phyloP scores from a whole-genome alignment of 2,113 vertebrate species.

The Prionailurus viverrinus region DNA sequence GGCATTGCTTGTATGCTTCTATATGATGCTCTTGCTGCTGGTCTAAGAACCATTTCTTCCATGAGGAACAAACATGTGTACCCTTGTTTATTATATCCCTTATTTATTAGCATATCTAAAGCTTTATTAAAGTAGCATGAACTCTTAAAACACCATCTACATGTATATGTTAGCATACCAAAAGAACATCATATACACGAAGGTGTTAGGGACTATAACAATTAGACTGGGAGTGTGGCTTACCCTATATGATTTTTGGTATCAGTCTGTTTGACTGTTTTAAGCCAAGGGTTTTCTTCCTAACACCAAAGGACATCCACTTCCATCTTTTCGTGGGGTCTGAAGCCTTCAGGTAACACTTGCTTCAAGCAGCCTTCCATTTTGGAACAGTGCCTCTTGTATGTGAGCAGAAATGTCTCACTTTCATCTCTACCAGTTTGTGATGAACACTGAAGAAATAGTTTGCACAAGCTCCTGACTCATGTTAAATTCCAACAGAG shows the following conservation, averaged over 20 bases:
- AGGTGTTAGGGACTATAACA: neutral
- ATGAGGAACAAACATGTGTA: neutral
- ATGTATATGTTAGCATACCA: neutral
- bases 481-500: neutral
- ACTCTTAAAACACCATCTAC: neutral
- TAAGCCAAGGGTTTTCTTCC: neutral
- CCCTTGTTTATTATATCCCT: neutral
- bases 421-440: neutral
- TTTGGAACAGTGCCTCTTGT: neutral
- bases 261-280: neutral
- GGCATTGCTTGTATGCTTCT: fast-evolving
- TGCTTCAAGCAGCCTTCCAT: neutral
- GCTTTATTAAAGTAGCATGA: neutral
- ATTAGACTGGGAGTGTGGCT: neutral
- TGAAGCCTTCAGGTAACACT: neutral
- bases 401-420: neutral
- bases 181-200: neutral
- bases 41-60: neutral
- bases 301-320: neutral
- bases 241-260: neutral
- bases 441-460: neutral
- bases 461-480: neutral
- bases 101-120: neutral
- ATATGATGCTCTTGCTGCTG: neutral
- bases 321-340: neutral